Evolutionary conservation across 2,113 vertebrate species (phyloP).

Genomic region (Seriola quinqueradiata): DNA sequence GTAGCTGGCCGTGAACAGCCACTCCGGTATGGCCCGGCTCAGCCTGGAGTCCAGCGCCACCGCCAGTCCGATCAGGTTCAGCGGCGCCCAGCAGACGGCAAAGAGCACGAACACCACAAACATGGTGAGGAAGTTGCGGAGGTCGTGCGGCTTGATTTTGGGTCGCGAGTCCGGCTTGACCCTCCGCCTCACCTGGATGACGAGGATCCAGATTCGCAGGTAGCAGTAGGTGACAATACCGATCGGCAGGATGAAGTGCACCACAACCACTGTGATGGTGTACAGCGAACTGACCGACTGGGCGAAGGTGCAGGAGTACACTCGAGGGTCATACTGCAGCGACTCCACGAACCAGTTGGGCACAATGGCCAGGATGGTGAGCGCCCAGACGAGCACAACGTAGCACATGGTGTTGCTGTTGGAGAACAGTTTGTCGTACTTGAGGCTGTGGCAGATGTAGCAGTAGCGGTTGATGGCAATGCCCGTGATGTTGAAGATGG

Average conservation of each 20-base stretch:
- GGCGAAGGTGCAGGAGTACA: conserved; percentile 89
- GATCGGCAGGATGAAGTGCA: conserved; percentile 89
- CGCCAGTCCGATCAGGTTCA: conserved; percentile 88
- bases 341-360: conserved; percentile 89
- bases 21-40: conserved; percentile 82
- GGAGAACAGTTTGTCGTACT: conserved; percentile 87
- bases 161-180: conserved; percentile 84
- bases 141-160: conserved; percentile 86
- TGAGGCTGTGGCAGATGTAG: conserved; percentile 89
- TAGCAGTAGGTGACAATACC: conserved; percentile 88
- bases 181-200: conserved; percentile 83
- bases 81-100: conserved; percentile 88
- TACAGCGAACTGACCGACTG: conserved; percentile 88
- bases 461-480: conserved; percentile 90
- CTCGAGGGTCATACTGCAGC: conserved; percentile 86
- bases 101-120: conserved; percentile 90
- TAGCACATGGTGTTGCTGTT: conserved; percentile 86
- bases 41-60: conserved; percentile 84
- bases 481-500: conserved; percentile 89
- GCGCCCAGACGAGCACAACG: conserved; percentile 85
- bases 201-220: conserved; percentile 88
- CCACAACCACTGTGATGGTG: conserved; percentile 86
- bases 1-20: conserved; percentile 89
- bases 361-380: conserved; percentile 85
- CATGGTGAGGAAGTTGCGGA: conserved; percentile 89